Evolutionary conservation across 2,888 invertebrate species (phyloP).

Genomic region (Phalera bucephala): DNA sequence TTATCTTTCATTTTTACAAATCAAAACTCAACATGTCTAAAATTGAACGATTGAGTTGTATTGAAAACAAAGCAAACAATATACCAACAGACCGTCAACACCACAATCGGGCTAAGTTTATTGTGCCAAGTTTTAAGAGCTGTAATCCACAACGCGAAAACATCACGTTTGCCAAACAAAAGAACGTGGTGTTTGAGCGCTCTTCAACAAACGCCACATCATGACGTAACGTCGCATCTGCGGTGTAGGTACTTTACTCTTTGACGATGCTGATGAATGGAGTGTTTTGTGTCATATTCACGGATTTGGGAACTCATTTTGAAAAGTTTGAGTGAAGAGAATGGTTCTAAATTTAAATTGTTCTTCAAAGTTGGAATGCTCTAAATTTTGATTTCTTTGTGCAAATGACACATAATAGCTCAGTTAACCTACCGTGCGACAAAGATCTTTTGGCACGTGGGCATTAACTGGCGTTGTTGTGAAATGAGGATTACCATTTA

Average conservation of each 20-base stretch:
- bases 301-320: conserved; percentile 31
- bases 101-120: conserved; percentile 28
- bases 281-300: conserved; percentile 32
- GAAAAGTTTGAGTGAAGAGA: conserved; percentile 18
- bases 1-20: too few species aligned
- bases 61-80: conserved; percentile 16
- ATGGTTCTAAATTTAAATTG: conserved; percentile 15
- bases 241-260: conserved; percentile 38
- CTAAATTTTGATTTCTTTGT: conserved; percentile 9
- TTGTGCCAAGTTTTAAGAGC: conserved; percentile 48
- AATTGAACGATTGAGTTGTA: conserved; percentile 1
- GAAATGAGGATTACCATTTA: too few species aligned
- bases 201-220: conserved; percentile 42
- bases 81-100: conserved; percentile 19
- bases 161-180: conserved; percentile 53
- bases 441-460: too few species aligned
- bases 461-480: too few species aligned
- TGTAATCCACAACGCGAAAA: conserved; percentile 43
- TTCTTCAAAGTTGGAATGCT: conserved; percentile 14
- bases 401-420: conserved; percentile 15
- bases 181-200: conserved; percentile 47
- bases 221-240: conserved; percentile 40
- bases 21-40: too few species aligned
- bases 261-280: conserved; percentile 44
- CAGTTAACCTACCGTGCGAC: too few species aligned